Evolutionary conservation across 2,113 vertebrate genomes (phyloP), one percentile per base, ranked within the genome.

Genomic region (Megaleporinus macrocephalus): DNA sequence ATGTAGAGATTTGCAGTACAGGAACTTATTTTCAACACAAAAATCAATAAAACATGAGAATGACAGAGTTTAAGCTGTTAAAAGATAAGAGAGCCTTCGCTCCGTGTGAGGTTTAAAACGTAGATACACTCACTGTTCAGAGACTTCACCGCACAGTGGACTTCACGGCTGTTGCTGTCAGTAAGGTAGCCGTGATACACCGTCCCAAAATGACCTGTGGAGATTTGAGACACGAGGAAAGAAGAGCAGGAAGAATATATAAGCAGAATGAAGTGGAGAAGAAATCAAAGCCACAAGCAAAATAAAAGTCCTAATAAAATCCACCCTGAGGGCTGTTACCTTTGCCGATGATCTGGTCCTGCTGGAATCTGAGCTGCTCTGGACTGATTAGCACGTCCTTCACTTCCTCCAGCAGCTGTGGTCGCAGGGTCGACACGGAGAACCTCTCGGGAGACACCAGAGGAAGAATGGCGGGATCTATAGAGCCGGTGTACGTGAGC

Each of bases 101-200:
- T 36, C 36, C 36, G 0, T 20, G 5, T 13, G 1, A 0, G 5
- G 53, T 55, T 24, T 61, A 71, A 70, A 80, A 16, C 51, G 47
- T 36, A 16, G 73, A 4, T 0, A 15, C 76, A 93, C 96, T 94
- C 87, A 97, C 96, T 95, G 89, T 97, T 95, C 87, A 99, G 89
- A 3, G 98, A 98, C 87, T 99, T 99, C 82, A 98, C 87, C 1
- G 98, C 98, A 5, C 98, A 99, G 92, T 97, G 96, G 57, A 95
- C 90, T 33, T 94, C 92, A 81, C 93, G 94, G 82, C 94, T 90
- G 74, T 91, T 90, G 0, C 93, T 89, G 29, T 97, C 96, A 2
- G 7, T 93, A 75, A 97, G 96, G 84, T 95, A 96, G 78, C 98
- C 97, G 0, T 99, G 98, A 90, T 97, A 99, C 85, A 99, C 98